Percentiles rank a stretch among this genome's conserved stretches.
Evolutionary conservation across 1,140 invertebrate species (phyloP).

Genomic region (Intoshia linei): DNA sequence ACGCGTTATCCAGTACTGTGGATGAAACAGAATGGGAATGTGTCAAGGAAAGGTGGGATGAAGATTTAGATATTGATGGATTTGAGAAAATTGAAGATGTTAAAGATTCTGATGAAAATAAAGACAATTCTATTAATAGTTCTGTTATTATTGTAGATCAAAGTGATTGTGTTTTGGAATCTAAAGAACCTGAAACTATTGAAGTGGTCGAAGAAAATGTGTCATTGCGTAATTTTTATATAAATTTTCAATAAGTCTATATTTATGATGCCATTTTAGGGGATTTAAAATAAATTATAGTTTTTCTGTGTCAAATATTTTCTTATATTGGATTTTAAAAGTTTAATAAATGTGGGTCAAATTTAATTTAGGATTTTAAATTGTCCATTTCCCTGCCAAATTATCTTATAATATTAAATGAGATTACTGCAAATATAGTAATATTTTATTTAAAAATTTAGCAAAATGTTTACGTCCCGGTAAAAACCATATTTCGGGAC

Average conservation of each 20-base stretch:
- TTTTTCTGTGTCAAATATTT: too few relatives aligned
- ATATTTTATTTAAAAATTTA: background rate
- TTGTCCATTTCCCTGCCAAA: too few relatives aligned
- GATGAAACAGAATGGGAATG: conserved; percentile 1
- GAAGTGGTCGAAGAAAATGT: conserved; percentile 1
- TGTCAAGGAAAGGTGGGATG: conserved; percentile 3
- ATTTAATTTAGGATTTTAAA: too few relatives aligned
- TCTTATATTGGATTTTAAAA: too few relatives aligned
- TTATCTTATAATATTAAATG: background rate
- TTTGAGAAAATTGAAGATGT: background rate
- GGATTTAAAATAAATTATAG: too few relatives aligned
- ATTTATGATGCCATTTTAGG: background rate
- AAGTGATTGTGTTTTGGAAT: background rate
- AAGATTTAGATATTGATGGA: background rate
- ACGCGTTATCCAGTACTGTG: background rate
- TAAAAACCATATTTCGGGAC: background rate
- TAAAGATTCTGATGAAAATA: background rate
- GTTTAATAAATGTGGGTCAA: too few relatives aligned
- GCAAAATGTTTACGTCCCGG: background rate
- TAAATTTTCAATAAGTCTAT: background rate
- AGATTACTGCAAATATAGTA: conserved; percentile 2
- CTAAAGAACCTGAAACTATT: background rate
- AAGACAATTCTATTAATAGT: background rate
- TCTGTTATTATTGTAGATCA: background rate
- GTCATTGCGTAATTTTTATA: conserved; percentile 5